Percentiles rank a stretch among this genome's conserved stretches.
Evolutionary conservation across 2,888 invertebrate species (phyloP).

Genomic region (Cremastobaeus sp.): DNA sequence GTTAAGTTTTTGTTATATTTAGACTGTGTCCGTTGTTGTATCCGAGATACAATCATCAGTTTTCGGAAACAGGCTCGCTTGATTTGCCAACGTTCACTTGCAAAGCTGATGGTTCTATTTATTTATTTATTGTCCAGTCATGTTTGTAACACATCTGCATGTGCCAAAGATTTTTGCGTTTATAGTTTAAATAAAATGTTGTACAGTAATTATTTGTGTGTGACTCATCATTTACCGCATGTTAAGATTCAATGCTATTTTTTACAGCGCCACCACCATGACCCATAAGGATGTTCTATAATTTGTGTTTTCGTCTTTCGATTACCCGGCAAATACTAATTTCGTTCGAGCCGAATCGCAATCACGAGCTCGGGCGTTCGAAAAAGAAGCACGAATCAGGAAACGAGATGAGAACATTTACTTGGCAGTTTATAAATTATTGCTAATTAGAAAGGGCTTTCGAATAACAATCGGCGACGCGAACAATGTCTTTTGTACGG

Average conservation of each 20-base stretch:
- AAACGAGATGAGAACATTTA: no score
- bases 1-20: no score
- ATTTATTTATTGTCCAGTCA: neutral
- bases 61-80: no score
- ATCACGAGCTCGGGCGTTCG: no score
- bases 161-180: slow-evolving; percentile 32
- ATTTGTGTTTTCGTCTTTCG: slow-evolving; percentile 15
- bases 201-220: slow-evolving; percentile 34
- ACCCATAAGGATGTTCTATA: slow-evolving; percentile 23
- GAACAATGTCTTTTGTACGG: slow-evolving; percentile 12
- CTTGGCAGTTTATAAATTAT: slow-evolving; percentile 3
- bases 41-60: slow-evolving; percentile 1
- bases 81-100: no score
- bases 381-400: no score
- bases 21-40: no score
- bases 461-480: neutral
- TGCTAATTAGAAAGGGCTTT: neutral
- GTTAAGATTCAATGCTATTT: slow-evolving; percentile 9
- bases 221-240: slow-evolving; percentile 37
- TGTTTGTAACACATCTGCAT: slow-evolving; percentile 31
- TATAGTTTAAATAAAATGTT: slow-evolving; percentile 34
- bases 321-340: slow-evolving; percentile 6
- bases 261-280: slow-evolving; percentile 38
- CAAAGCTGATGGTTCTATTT: neutral
- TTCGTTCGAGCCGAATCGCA: no score